Evolutionary conservation across 1,140 invertebrate species (phyloP).

Genomic region (Bombus impatiens): DNA sequence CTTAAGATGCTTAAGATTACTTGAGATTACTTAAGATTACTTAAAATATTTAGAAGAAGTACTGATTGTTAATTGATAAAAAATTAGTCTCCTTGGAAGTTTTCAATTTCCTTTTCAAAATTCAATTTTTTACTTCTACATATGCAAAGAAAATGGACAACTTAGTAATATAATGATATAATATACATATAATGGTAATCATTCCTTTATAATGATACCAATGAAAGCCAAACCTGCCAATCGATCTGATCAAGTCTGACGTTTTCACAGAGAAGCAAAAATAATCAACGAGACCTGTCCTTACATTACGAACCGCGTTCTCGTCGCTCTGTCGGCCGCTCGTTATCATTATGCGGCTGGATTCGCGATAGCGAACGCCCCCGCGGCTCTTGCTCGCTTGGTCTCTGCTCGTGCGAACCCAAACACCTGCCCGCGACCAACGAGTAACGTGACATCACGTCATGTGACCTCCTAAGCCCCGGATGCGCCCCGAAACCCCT

Average conservation of each 20-base stretch:
- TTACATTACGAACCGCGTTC: conserved; percentile 37
- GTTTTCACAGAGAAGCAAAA: neutral
- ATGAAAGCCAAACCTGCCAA: neutral
- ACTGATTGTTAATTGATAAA: no score
- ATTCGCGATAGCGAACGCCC: conserved; percentile 62
- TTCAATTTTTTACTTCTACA: no score
- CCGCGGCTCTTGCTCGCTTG: conserved; percentile 34
- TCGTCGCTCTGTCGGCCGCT: conserved; percentile 48
- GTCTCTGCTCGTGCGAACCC: conserved; percentile 66
- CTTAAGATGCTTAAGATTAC: no score
- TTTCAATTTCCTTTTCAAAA: no score
- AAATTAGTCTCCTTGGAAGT: no score
- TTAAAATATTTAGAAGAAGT: no score
- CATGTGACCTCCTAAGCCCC: conserved; percentile 63
- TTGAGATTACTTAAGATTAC: no score
- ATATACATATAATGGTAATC: neutral
- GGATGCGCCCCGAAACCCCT: conserved; percentile 29
- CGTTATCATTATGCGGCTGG: conserved; percentile 67
- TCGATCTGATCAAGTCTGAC: neutral
- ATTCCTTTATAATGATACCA: no score
- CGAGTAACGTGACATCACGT: conserved; percentile 75
- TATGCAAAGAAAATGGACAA: no score
- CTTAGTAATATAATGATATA: no score
- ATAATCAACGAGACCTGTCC: conserved; percentile 21
- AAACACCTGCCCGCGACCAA: conserved; percentile 69